Evolutionary conservation across 1,140 invertebrate species (phyloP).

Genomic region (Drosophila leontia): DNA sequence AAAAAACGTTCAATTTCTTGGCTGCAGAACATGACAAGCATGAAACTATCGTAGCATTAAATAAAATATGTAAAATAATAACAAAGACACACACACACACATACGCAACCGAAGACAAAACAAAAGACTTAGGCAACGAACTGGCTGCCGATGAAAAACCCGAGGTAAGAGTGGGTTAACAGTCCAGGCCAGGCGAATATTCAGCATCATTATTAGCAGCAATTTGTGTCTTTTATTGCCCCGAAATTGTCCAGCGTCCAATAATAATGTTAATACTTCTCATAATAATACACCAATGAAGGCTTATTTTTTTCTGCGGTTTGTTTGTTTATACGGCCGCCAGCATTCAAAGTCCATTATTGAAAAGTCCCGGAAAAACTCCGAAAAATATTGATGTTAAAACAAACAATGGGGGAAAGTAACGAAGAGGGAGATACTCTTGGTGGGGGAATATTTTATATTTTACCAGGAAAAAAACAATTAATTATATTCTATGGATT

Average conservation of each 20-base stretch:
- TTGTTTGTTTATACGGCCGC: slow-evolving; percentile 54
- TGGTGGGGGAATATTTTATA: not conserved
- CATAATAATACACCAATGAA: slow-evolving; percentile 71
- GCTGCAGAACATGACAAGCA: slow-evolving; percentile 77
- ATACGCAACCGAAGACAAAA: slow-evolving; percentile 57
- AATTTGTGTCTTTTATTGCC: slow-evolving; percentile 82
- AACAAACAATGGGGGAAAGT: not conserved
- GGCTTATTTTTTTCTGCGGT: slow-evolving; percentile 25
- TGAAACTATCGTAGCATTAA: slow-evolving; percentile 73
- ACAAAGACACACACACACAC: slow-evolving; percentile 64
- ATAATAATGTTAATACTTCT: slow-evolving; percentile 79
- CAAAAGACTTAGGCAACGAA: slow-evolving; percentile 78
- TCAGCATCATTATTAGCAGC: slow-evolving; percentile 81
- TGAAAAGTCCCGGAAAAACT: slow-evolving; percentile 73
- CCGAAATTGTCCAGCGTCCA: slow-evolving; percentile 77
- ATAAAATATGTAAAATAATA: slow-evolving; percentile 80
- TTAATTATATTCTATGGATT: not conserved
- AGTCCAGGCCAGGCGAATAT: slow-evolving; percentile 9
- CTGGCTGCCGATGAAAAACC: slow-evolving; percentile 32
- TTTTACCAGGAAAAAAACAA: not conserved
- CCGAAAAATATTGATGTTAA: slow-evolving; percentile 40
- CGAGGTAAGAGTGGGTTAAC: slow-evolving; percentile 37
- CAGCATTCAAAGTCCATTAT: slow-evolving; percentile 64
- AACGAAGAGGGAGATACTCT: slow-evolving; percentile 4
- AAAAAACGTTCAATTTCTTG: slow-evolving; percentile 80